Percentiles rank a stretch among this genome's conserved stretches.
Conservation (phyloP, 2,888 invertebrate species). For the Sphaerophoria taeniata region DNA sequence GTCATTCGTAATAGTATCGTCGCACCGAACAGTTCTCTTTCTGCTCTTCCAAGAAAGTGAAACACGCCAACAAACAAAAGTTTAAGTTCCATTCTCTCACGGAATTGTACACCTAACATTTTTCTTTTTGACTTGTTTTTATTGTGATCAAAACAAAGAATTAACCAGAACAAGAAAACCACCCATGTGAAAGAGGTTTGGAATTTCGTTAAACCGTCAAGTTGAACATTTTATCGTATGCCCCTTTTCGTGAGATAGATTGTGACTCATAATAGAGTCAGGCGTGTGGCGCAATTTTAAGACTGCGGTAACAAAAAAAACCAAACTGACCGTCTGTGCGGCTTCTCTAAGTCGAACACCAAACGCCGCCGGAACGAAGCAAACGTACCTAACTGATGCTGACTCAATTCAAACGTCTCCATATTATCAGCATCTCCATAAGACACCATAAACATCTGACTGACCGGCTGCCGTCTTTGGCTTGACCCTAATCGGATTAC, state of each 20-base stretch:
- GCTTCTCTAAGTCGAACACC: slow-evolving; percentile 32
- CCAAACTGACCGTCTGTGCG: slow-evolving; percentile 9
- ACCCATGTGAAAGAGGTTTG: slow-evolving; percentile 41
- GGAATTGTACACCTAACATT: background rate
- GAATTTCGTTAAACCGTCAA: slow-evolving; percentile 65
- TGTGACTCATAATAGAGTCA: slow-evolving; percentile 30
- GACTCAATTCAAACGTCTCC: slow-evolving; percentile 29
- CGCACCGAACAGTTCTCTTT: slow-evolving; percentile 65
- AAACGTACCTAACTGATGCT: slow-evolving; percentile 3
- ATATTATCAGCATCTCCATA: background rate
- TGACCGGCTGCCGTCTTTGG: slow-evolving; percentile 9
- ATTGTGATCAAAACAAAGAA: slow-evolving; percentile 57
- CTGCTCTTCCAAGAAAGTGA: slow-evolving; percentile 11
- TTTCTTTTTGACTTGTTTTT: background rate
- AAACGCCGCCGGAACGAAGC: slow-evolving; percentile 4
- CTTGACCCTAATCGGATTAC: slow-evolving; percentile 71
- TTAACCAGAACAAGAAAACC: background rate
- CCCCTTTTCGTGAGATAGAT: background rate
- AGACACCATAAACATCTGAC: background rate
- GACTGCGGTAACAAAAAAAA: background rate
- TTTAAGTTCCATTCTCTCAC: slow-evolving; percentile 26
- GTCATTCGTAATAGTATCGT: slow-evolving; percentile 73
- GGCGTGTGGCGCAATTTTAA: slow-evolving; percentile 35
- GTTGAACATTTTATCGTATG: slow-evolving; percentile 28
- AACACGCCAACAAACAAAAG: background rate